Base-by-base conservation (phyloP, 2,797 vertebrate genomes). In the Poecilia gillii region DNA sequence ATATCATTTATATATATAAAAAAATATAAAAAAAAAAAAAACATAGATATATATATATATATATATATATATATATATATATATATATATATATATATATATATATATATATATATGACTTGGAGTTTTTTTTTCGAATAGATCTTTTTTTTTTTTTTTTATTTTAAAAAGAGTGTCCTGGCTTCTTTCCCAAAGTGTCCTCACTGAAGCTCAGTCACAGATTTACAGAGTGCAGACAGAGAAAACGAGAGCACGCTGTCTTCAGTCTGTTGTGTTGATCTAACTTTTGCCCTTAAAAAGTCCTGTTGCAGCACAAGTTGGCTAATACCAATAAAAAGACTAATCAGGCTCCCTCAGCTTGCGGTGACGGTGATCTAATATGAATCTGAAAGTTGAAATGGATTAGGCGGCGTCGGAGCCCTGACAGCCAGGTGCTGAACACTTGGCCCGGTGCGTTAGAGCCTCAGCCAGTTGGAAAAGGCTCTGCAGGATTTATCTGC, bases 401-500 rank as follows among this genome's bases (percentile, higher is more conserved):
- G 94, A 93, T 92, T 85, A 81, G 84, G 85, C 89, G 72, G 87
- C 73, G 49, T 87, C 88, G 82, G 83, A 81, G 85, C 87, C 76
- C 74, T 93, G 92, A 94, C 85, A 92, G 89, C 94, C 95, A 95
- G 91, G 91, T 95, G 94, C 93, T 94, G 91, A 94, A 87, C 88
- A 90, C 90, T 94, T 96, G 94, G 93, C 93, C 84, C 55, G 75
- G 7, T 3, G 16, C 11, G 12, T 49, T 8, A 7, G 20, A 79
- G 76, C 84, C 85, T 84, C 75, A 78, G 92, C 93, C 96, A 95
- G 88, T 86, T 95, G 94, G 95, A 95, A 95, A 95, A 95, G 90
- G 91, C 88, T 89, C 94, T 92, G 89, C 94, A 91, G 93, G 95
- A 96, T 95, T 96, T 95, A 95, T 95, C 93, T 96, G 90, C 94